Percentiles rank a stretch among this genome's conserved stretches.
These are phyloP conservation scores for Trematocara nigrifrons DNA, from an alignment of 2,113 vertebrate species.

Conservation along the genomic window DNA sequence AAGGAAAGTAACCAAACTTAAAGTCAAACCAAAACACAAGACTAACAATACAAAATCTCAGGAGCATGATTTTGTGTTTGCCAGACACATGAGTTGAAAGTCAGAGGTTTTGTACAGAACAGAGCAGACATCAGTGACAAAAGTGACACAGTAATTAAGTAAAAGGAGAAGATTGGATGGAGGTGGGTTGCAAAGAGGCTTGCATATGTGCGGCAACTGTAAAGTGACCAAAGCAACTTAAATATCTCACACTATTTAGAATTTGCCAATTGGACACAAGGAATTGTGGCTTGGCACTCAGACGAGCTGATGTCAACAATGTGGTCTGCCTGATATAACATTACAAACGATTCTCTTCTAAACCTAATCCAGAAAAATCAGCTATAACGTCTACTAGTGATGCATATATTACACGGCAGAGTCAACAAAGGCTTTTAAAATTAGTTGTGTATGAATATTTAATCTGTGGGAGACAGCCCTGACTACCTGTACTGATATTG, in stretches of 20 bases:
- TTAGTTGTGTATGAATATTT: not conserved
- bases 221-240: not conserved
- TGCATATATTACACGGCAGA: accelerated
- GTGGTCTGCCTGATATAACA: not conserved
- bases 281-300: not conserved
- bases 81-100: not conserved
- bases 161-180: not conserved
- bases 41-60: not conserved
- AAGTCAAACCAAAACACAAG: not conserved
- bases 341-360: not conserved
- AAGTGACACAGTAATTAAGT: not conserved
- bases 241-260: not conserved
- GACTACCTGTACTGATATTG: not conserved
- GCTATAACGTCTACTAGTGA: accelerated
- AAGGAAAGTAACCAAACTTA: not conserved
- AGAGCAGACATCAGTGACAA: not conserved
- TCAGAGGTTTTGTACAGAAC: not conserved
- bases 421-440: not conserved
- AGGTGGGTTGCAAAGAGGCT: not conserved
- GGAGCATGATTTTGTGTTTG: not conserved
- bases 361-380: not conserved
- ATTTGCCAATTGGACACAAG: not conserved
- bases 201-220: not conserved
- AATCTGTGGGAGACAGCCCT: not conserved
- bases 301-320: not conserved